Percentiles rank a stretch among this genome's conserved stretches.
These are phyloP conservation scores for Sinhomidia bicolor DNA, from an alignment of 2,888 invertebrate genomes.

Conservation along the genomic window DNA sequence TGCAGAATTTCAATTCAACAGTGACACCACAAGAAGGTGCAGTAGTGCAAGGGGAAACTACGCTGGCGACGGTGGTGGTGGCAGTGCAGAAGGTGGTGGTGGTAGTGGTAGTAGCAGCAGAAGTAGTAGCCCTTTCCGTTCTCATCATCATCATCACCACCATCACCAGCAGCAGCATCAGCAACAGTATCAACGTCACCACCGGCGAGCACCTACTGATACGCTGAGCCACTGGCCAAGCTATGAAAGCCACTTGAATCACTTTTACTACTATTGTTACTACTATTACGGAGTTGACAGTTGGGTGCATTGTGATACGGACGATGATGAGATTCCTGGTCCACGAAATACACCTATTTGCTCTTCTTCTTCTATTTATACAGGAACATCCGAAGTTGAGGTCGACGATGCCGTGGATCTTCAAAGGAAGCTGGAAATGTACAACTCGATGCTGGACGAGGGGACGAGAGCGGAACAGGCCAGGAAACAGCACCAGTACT, in stretches of 20 bases:
- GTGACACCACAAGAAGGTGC: conserved; percentile 44
- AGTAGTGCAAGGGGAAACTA: conserved; percentile 49
- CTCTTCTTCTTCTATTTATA: conserved; percentile 73
- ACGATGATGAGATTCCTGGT: conserved; percentile 72
- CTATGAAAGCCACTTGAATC: conserved; percentile 72
- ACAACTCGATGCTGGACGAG: conserved; percentile 95
- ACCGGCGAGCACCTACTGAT: conserved; percentile 34
- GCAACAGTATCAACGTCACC: conserved; percentile 9
- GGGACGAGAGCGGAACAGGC: conserved; percentile 90
- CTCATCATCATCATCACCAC: background rate
- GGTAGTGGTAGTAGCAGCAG: conserved; percentile 14
- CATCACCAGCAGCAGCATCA: conserved; percentile 13
- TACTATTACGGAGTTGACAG: conserved; percentile 71
- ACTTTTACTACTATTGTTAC: conserved; percentile 71
- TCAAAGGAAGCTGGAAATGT: conserved; percentile 93
- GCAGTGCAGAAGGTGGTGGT: background rate
- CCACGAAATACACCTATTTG: conserved; percentile 68
- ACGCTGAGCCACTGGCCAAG: conserved; percentile 64
- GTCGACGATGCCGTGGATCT: conserved; percentile 93
- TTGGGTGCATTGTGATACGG: conserved; percentile 73
- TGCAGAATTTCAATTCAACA: conserved; percentile 58
- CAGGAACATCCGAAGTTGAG: conserved; percentile 88
- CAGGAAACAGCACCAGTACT: conserved; percentile 89
- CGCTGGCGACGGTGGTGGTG: conserved; percentile 30
- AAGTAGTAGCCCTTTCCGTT: background rate